Percentiles rank a stretch among this genome's conserved stretches.
phyloP scores from a whole-genome alignment of 2,888 invertebrate species.

The Pterostichus madidus region DNA sequence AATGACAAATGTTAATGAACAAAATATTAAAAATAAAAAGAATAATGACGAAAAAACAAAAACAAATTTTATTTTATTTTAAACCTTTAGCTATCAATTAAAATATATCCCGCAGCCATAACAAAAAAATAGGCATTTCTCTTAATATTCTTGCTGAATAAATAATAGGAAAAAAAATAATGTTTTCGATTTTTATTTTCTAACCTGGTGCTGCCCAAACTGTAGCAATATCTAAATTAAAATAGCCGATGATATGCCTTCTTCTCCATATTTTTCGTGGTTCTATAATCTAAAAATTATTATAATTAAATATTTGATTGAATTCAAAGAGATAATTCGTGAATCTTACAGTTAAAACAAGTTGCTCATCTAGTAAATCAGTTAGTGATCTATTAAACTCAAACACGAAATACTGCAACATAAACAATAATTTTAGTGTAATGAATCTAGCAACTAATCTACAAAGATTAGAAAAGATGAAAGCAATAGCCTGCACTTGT shows the following conservation, averaged over 20 bases:
- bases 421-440: slow-evolving; percentile 67
- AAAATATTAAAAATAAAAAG: too few species aligned
- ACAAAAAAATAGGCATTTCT: too few species aligned
- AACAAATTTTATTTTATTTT: too few species aligned
- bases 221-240: slow-evolving; percentile 83
- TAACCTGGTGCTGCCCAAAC: slow-evolving; percentile 85
- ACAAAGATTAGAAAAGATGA: too few species aligned
- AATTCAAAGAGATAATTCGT: neutral
- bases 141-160: too few species aligned
- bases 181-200: neutral
- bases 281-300: slow-evolving; percentile 72
- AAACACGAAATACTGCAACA: slow-evolving; percentile 83
- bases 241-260: slow-evolving; percentile 80
- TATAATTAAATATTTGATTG: slow-evolving; percentile 27
- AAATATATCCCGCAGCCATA: too few species aligned
- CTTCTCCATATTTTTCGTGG: slow-evolving; percentile 76
- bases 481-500: too few species aligned
- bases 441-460: too few species aligned
- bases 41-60: too few species aligned
- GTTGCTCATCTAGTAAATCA: slow-evolving; percentile 80
- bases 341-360: slow-evolving; percentile 80
- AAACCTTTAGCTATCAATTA: too few species aligned
- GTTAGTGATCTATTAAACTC: slow-evolving; percentile 81
- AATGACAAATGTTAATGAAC: too few species aligned
- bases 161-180: slow-evolving; percentile 21